Evolutionary conservation across 2,797 vertebrate genomes (phyloP).

Genomic region (Tinamus major): DNA sequence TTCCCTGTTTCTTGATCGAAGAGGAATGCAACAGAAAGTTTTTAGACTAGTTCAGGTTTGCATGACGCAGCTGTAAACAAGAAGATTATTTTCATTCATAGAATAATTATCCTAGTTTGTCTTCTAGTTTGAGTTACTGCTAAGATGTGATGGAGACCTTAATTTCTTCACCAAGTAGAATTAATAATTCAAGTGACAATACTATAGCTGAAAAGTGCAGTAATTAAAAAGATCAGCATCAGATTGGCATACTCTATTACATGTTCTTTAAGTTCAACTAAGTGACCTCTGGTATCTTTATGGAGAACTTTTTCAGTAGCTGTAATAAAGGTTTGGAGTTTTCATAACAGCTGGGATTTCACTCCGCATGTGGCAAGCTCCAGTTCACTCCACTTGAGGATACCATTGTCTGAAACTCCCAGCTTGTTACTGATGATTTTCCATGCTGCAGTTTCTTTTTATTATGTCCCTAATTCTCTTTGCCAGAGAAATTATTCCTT

Average conservation of each 20-base stretch:
- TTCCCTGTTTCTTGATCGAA: neutral
- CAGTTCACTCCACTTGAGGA: neutral
- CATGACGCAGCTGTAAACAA: neutral
- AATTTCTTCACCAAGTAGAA: neutral
- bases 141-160: neutral
- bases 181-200: neutral
- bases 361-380: neutral
- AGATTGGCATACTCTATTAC: neutral
- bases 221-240: neutral
- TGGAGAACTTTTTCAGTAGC: neutral
- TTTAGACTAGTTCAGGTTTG: neutral
- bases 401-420: neutral
- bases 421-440: neutral
- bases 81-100: neutral
- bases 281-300: neutral
- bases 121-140: neutral
- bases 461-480: neutral
- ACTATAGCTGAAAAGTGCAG: neutral
- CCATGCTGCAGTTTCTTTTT: neutral
- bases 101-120: neutral
- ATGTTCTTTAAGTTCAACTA: neutral
- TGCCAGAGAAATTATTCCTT: neutral
- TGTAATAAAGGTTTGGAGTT: neutral
- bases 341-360: neutral
- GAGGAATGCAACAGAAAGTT: neutral